Evolutionary conservation across 2,113 vertebrate species (phyloP).

Genomic region (Pseudopodoces humilis): DNA sequence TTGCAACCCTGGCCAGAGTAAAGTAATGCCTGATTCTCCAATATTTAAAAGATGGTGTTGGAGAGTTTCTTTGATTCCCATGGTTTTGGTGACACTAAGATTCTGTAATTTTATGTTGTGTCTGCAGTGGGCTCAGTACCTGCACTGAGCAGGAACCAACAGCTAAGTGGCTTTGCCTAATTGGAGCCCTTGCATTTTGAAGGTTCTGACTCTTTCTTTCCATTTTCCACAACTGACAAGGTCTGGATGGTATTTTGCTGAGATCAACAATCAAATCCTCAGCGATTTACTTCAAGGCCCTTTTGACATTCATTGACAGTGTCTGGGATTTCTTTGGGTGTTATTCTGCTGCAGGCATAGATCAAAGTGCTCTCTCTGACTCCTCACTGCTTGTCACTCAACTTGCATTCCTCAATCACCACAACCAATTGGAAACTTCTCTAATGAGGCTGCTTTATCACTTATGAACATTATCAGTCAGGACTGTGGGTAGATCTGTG

Average conservation of each 20-base stretch:
- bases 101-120: background rate
- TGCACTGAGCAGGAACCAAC: background rate
- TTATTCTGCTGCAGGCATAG: background rate
- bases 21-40: background rate
- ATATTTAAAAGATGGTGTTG: background rate
- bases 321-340: background rate
- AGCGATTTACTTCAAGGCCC: background rate
- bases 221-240: background rate
- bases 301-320: background rate
- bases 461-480: background rate
- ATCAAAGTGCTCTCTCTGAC: background rate
- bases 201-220: background rate
- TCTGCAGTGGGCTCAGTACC: background rate
- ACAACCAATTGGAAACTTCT: background rate
- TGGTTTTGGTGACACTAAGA: background rate
- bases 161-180: background rate
- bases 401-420: background rate
- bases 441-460: background rate
- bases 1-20: background rate
- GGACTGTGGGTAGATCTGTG: background rate
- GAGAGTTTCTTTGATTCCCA: background rate
- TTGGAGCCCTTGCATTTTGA: background rate
- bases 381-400: background rate
- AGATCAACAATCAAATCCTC: background rate
- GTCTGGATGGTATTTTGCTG: background rate